These are phyloP conservation scores for Aelia acuminata DNA, from an alignment of 2,888 invertebrate genomes.

Conservation along the genomic window DNA sequence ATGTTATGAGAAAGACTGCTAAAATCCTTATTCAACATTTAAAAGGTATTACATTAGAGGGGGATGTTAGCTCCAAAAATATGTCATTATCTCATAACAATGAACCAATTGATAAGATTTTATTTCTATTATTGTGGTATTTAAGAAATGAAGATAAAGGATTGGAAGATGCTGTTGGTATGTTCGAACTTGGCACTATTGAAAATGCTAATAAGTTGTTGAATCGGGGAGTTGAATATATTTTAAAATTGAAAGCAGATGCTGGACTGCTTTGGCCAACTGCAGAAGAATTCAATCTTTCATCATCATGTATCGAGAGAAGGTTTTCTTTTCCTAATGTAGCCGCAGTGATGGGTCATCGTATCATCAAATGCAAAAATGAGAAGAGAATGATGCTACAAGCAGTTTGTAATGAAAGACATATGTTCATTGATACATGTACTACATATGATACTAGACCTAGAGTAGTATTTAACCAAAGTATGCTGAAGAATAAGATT, in stretches of 20 bases:
- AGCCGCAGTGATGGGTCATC: background rate
- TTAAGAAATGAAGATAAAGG: background rate
- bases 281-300: background rate
- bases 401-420: constrained; percentile 24
- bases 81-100: background rate
- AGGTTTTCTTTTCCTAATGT: background rate
- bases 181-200: background rate
- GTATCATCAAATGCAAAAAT: background rate
- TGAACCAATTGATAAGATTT: constrained; percentile 15
- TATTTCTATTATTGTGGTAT: background rate
- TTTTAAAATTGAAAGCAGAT: background rate
- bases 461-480: constrained; percentile 22
- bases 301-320: background rate
- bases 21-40: background rate
- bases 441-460: constrained; percentile 25
- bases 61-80: background rate
- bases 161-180: background rate
- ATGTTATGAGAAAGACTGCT: background rate
- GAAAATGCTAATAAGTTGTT: background rate
- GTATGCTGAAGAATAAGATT: background rate
- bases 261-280: constrained; percentile 19
- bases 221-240: background rate
- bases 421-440: background rate
- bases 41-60: background rate
- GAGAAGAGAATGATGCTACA: background rate